These are phyloP conservation scores for Neria commutata DNA, from an alignment of 2,888 invertebrate genomes.

Conservation along the genomic window DNA sequence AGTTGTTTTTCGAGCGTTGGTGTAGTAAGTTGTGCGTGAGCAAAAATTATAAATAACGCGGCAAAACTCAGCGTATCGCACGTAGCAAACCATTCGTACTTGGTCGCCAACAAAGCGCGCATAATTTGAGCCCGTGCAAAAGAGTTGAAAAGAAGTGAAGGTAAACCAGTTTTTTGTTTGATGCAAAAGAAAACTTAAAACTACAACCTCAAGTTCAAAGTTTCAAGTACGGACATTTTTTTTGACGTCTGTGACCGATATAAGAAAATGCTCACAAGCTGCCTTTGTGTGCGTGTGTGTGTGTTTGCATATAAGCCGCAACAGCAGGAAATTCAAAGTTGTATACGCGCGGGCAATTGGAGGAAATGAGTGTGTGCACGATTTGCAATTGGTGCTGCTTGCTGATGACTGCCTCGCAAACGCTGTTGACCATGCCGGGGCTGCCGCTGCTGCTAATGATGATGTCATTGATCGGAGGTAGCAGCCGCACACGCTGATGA, in stretches of 20 bases:
- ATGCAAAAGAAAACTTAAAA: no score
- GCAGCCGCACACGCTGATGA: background rate
- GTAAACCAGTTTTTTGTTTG: constrained; percentile 3
- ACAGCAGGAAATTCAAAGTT: background rate
- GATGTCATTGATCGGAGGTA: background rate
- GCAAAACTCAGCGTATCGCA: no score
- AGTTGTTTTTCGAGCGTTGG: background rate
- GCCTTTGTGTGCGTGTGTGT: background rate
- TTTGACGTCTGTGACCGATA: background rate
- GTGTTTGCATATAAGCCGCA: background rate
- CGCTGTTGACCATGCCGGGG: no score
- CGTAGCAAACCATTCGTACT: no score
- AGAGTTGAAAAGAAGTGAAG: background rate
- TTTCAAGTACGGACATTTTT: background rate
- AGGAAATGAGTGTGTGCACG: background rate
- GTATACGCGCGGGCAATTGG: background rate
- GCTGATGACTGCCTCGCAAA: no score
- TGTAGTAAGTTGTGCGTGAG: background rate
- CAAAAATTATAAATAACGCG: background rate
- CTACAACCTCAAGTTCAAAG: background rate
- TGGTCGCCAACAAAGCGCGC: background rate
- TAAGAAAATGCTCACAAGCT: background rate
- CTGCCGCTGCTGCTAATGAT: no score
- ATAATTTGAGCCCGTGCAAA: background rate
- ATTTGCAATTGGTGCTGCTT: background rate